A percentile compares a stretch with the other conserved stretches of the same genome.
phyloP scores from a whole-genome alignment of 2,113 vertebrate species.

The Strix aluco region DNA sequence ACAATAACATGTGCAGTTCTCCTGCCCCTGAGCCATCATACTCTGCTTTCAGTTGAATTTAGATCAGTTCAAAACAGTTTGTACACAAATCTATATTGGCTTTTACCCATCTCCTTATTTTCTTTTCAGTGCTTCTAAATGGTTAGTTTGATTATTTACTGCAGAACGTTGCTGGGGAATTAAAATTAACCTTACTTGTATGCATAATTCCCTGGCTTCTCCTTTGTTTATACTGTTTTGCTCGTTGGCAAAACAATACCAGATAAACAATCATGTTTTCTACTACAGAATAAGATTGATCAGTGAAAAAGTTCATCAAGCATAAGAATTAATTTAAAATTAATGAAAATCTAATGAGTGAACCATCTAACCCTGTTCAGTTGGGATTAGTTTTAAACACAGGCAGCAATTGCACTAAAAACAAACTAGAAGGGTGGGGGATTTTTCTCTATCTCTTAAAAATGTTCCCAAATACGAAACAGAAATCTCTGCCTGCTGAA shows the following conservation, averaged over 20 bases:
- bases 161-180: not conserved
- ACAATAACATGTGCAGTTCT: not conserved
- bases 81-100: not conserved
- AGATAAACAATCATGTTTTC: not conserved
- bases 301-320: not conserved
- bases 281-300: not conserved
- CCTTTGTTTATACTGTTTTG: not conserved
- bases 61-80: not conserved
- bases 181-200: not conserved
- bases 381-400: not conserved
- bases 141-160: not conserved
- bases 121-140: not conserved
- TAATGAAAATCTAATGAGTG: not conserved
- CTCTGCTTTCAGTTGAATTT: not conserved
- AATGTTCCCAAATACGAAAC: not conserved
- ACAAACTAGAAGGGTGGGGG: rapidly evolving
- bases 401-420: not conserved
- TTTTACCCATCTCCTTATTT: not conserved
- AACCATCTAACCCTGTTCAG: not conserved
- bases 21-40: not conserved
- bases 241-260: not conserved
- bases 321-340: not conserved
- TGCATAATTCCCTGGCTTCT: not conserved
- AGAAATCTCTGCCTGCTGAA: not conserved
- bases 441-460: not conserved